Evolutionary conservation across 2,797 vertebrate genomes (phyloP), one percentile per base, ranked within the genome.

Genomic region (Hephaestus fuliginosus): DNA sequence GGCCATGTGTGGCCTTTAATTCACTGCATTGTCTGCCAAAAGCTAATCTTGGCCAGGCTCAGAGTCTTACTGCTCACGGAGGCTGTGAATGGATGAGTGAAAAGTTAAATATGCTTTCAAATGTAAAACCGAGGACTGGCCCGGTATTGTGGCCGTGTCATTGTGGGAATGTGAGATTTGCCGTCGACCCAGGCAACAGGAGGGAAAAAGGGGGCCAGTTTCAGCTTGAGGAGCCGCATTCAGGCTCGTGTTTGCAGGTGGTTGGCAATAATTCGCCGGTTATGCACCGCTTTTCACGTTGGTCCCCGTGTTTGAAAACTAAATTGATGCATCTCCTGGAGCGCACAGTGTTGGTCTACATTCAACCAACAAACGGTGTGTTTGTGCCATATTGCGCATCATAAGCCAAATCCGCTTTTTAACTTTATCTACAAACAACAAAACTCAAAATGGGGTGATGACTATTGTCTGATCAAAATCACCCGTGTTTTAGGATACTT

Each of bases 71-170:
- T 75, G 86, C 93, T 93, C 88, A 74, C 88, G 76, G 86, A 77
- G 86, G 78, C 86, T 71, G 91, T 93, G 92, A 96, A 95, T 93
- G 91, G 90, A 84, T 85, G 93, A 95, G 88, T 89, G 92, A 95
- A 95, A 95, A 96, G 91, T 95, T 95, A 96, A 96, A 96, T 93
- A 93, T 92, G 91, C 95, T 97, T 97, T 95, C 93, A 95, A 90
- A 96, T 96, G 93, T 93, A 93, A 92, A 95, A 94, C 82, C 71
- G 82, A 85, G 79, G 93, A 79, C 88, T 62, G 87, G 95, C 93
- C 75, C 64, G 85, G 93, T 87, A 92, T 93, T 94, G 96, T 82
- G 80, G 88, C 86, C 72, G 66, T 78, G 92, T 93, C 92, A 81
- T 81, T 88, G 84, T 88, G 90, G 93, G 93, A 92, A 70, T 79